Evolutionary conservation across 1,140 invertebrate species (phyloP).

Genomic region (Orussus abietinus): DNA sequence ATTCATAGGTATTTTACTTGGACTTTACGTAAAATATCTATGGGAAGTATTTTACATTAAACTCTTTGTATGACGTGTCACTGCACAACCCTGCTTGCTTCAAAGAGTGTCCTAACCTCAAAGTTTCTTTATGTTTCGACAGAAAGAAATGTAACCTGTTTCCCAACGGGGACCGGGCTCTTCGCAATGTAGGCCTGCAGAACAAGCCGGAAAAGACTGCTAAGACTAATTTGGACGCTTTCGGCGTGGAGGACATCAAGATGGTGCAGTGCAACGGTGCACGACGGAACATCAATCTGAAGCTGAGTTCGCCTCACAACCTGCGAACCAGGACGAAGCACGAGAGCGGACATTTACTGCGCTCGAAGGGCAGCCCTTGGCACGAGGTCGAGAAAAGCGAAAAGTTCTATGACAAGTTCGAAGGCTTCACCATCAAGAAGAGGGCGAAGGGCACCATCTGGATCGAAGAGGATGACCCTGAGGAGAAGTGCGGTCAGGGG

Average conservation of each 20-base stretch:
- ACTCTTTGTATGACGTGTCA: too few relatives aligned
- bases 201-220: conserved; percentile 34
- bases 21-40: too few relatives aligned
- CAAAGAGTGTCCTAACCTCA: neutral
- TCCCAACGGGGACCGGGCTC: conserved; percentile 37
- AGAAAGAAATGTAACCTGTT: conserved; percentile 46
- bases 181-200: conserved; percentile 32
- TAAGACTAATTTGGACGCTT: conserved; percentile 35
- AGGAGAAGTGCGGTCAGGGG: conserved; percentile 27
- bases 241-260: conserved; percentile 36
- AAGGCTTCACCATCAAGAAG: conserved; percentile 48
- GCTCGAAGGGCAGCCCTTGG: conserved; percentile 47
- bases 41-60: too few relatives aligned
- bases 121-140: conserved; percentile 18
- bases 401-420: conserved; percentile 45
- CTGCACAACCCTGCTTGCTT: too few relatives aligned
- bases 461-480: conserved; percentile 44
- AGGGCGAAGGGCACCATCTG: conserved; percentile 49
- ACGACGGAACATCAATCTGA: conserved; percentile 43
- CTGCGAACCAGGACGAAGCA: conserved; percentile 46
- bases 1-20: too few relatives aligned
- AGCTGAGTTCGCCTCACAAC: conserved; percentile 44
- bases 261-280: conserved; percentile 51
- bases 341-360: conserved; percentile 47
- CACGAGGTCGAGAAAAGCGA: conserved; percentile 39